phyloP scores from a whole-genome alignment of 2,888 invertebrate genomes.

The Lasius fuliginosus region DNA sequence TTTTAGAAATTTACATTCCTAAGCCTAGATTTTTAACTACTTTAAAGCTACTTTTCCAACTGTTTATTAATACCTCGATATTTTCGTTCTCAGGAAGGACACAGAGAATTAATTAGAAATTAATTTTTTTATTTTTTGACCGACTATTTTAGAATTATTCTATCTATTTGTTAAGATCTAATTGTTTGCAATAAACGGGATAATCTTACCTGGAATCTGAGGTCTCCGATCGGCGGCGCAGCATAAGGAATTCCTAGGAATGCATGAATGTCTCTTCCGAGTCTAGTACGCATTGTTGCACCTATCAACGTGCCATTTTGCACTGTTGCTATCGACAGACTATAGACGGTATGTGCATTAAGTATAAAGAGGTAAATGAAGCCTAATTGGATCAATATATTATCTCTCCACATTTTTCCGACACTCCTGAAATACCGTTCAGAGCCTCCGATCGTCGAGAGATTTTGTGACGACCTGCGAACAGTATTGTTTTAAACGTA shows the following conservation, averaged over 20 bases:
- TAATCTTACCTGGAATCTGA: slow-evolving; percentile 89
- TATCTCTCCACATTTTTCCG: slow-evolving; percentile 6
- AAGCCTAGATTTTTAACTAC: no score
- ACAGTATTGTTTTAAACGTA: neutral
- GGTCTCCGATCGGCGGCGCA: slow-evolving; percentile 88
- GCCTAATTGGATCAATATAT: slow-evolving; percentile 29
- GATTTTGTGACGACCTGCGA: neutral
- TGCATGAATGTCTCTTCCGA: slow-evolving; percentile 88
- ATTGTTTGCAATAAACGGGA: neutral
- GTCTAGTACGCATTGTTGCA: slow-evolving; percentile 87
- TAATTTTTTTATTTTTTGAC: neutral
- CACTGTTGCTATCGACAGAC: slow-evolving; percentile 83
- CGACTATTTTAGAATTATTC: neutral
- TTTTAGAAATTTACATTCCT: neutral
- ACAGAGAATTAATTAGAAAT: neutral
- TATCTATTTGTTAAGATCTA: neutral
- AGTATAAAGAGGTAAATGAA: slow-evolving; percentile 34
- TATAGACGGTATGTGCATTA: slow-evolving; percentile 71
- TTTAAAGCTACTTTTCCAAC: no score
- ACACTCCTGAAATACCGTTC: neutral
- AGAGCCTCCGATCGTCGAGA: neutral
- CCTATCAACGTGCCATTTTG: slow-evolving; percentile 88
- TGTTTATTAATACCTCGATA: no score
- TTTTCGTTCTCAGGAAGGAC: neutral
- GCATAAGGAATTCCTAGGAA: slow-evolving; percentile 91